phyloP scores from a whole-genome alignment of 2,113 vertebrate species.

The human (Homo sapiens) region GRCh38 chr13:52807001-52807500 shows the following conservation, averaged over 20 bases:
- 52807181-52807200: background rate
- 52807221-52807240: background rate
- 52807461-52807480: constrained; percentile 35
- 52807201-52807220: background rate
- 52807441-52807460: background rate
- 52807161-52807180: background rate
- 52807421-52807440: background rate
- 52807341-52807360: background rate
- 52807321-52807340: background rate
- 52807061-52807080: too few relatives aligned
- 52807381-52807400: background rate
- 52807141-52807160: too few relatives aligned
- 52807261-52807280: background rate
- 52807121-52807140: too few relatives aligned
- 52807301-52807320: background rate
- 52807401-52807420: background rate
- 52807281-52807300: background rate
- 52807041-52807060: too few relatives aligned
- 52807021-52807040: too few relatives aligned
- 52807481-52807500: constrained; percentile 52
- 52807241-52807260: background rate
- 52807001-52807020: too few relatives aligned
- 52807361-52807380: background rate
- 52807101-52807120: too few relatives aligned
- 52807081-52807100: too few relatives aligned